phyloP scores from a whole-genome alignment of 1,140 invertebrate species.

The Cotesia glomerata region DNA sequence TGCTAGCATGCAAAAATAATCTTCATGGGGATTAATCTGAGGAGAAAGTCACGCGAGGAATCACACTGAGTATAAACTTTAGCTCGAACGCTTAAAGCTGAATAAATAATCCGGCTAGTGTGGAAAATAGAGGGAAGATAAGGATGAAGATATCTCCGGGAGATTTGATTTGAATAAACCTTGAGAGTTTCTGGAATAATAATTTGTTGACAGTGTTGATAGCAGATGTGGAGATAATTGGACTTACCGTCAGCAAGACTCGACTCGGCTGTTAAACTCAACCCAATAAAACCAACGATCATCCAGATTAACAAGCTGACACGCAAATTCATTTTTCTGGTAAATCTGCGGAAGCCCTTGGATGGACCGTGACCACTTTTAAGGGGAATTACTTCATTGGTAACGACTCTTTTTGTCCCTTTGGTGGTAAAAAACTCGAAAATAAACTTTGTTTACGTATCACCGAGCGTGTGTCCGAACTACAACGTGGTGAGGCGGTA shows the following conservation, averaged over 20 bases:
- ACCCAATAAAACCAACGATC: constrained; percentile 21
- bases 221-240: not conserved
- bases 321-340: constrained; percentile 5
- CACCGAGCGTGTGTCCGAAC: no score
- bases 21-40: not conserved
- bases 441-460: no score
- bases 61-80: not conserved
- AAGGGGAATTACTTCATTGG: constrained; percentile 14
- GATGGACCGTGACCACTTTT: not conserved
- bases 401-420: not conserved
- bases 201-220: not conserved
- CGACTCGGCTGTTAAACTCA: constrained; percentile 7
- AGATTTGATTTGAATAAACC: not conserved
- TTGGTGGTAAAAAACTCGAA: no score
- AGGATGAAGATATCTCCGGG: not conserved
- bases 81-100: not conserved
- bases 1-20: constrained; percentile 4
- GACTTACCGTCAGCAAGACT: constrained; percentile 19
- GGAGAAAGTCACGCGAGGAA: not conserved
- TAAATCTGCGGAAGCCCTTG: not conserved
- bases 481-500: not conserved
- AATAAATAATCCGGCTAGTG: not conserved
- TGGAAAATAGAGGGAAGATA: no score
- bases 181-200: not conserved
- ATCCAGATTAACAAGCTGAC: not conserved